Base-by-base conservation (phyloP, 1,140 invertebrate genomes). In the Drosophila ogumai region DNA sequence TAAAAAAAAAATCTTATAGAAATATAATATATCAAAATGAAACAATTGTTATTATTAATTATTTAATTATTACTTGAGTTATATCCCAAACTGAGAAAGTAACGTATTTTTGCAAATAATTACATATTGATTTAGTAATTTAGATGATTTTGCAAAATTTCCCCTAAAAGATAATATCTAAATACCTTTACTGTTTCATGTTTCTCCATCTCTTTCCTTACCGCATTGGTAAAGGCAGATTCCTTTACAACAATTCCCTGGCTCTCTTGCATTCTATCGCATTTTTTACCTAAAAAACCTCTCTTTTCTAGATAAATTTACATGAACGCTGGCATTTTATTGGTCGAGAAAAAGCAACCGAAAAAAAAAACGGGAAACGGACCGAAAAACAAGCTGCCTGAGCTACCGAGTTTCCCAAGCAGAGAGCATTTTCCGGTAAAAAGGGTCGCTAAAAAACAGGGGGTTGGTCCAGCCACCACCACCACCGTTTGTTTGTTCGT, bases 211-310 rank as follows among this genome's bases (percentile, higher is more conserved):
- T n/a, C 28, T 74, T 52, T 74, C 57, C 19, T 12, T 7, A 32
- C 19, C 10, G 32, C 6, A 32, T 40, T 44, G 10, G 13, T 15
- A 34, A 73, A 73, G 56, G 72, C 52, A 79, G 84, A 92, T 92
- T 91, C 91, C 91, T 71, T 32, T 58, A 75, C 91, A 57, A 40
- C 40, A 57, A 65, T 75, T 79, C 56, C 50, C 36, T 54, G 55
- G 13, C 52, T 49, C 54, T 72, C 44, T 72, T 22, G 22, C 31
- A 49, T 22, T 36, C 49, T 52, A 56, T 61, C 66, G 49, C 66
- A 81, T 77, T 91, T 91, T 91, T 91, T 92, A 77, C 66, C 73
- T 75, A 85, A 91, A 91, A 91, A 65, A 92, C 80, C 81, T 75
- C 55, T 64, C 72, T 71, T 91, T 91, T 91, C 49, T 28, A 43